A percentile compares a stretch with the other conserved stretches of the same genome.
Conservation (phyloP, 1,140 invertebrate genomes). For the Grapholita molesta region DNA sequence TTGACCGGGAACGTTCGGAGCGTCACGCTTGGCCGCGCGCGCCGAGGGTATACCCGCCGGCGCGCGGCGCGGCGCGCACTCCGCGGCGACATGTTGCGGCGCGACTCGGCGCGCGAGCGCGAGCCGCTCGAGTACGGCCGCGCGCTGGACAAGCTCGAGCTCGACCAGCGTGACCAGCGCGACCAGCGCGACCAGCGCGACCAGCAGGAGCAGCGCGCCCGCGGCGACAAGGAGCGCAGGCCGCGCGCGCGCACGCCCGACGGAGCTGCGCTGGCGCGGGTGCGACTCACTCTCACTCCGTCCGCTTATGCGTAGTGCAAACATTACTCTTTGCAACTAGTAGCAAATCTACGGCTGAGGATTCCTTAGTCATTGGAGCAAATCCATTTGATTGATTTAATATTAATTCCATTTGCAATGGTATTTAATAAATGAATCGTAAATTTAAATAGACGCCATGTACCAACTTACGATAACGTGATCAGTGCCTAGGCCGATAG, state of each 20-base stretch:
- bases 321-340: too few species aligned
- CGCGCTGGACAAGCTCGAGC: background rate
- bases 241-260: background rate
- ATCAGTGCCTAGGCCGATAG: too few species aligned
- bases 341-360: too few species aligned
- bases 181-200: background rate
- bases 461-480: too few species aligned
- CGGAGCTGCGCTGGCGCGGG: background rate
- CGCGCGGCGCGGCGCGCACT: background rate
- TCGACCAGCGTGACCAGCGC: background rate
- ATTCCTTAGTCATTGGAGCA: too few species aligned
- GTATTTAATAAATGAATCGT: too few species aligned
- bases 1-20: too few species aligned
- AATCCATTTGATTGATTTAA: too few species aligned
- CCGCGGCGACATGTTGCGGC: background rate
- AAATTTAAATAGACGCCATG: too few species aligned
- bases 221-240: background rate
- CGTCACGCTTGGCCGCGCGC: background rate
- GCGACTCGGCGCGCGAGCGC: constrained; percentile 15
- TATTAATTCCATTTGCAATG: too few species aligned
- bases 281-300: background rate
- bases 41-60: background rate
- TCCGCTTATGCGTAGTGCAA: background rate
- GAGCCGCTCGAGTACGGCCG: background rate
- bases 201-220: too few species aligned